These are phyloP conservation scores for Gerosis bhagava DNA, from an alignment of 2,888 invertebrate species.

Conservation along the genomic window DNA sequence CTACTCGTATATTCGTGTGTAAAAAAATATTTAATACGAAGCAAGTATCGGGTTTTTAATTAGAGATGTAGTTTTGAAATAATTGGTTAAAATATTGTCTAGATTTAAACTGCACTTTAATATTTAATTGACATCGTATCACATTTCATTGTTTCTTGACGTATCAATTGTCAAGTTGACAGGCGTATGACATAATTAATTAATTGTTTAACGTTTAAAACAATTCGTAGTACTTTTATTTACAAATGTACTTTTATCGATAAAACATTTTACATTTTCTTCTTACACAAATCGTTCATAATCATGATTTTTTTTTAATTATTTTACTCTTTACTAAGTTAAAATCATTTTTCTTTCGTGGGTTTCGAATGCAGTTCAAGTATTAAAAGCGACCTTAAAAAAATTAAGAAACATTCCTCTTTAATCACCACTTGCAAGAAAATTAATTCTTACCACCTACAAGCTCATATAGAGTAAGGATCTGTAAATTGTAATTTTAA, in stretches of 20 bases:
- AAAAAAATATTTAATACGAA: conserved; percentile 14
- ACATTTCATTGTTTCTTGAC: no score
- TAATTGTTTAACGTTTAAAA: no score
- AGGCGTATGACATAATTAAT: no score
- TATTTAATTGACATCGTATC: no score
- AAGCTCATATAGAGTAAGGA: conserved; percentile 60
- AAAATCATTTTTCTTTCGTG: no score
- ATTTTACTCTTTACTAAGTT: no score
- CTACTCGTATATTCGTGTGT: conserved; percentile 12
- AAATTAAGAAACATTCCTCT: conserved; percentile 22
- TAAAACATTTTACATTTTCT: no score
- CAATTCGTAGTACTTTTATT: no score
- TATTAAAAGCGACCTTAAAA: background rate
- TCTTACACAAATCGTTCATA: no score
- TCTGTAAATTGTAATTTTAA: conserved; percentile 74
- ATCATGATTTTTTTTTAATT: no score
- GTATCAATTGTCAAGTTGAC: no score
- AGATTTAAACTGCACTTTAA: conserved; percentile 15
- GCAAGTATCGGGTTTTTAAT: conserved; percentile 12
- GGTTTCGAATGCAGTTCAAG: conserved; percentile 12
- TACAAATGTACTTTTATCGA: no score
- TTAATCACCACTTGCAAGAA: background rate
- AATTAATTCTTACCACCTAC: conserved; percentile 27
- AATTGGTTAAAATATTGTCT: conserved; percentile 2
- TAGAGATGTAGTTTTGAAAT: conserved; percentile 16